Evolutionary conservation across 2,113 vertebrate species (phyloP), one percentile per base, ranked within the genome.

Genomic region (Ageneiosus marmoratus): DNA sequence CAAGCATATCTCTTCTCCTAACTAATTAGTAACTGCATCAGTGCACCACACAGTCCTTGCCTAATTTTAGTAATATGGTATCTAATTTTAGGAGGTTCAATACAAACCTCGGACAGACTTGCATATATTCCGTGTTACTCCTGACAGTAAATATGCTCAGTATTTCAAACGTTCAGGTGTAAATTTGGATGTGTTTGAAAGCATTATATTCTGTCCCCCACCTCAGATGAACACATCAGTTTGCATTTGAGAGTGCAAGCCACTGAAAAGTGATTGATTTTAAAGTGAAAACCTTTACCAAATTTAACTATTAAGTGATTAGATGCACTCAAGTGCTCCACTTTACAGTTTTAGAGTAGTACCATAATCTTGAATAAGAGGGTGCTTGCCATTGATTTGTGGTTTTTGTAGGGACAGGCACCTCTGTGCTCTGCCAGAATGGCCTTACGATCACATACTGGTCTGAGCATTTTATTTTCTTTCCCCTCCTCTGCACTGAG

Each of bases 381-480:
- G 48, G 79, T 60, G 48, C 50, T 67, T 74, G 82, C 56, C 15
- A 24, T 56, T 75, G 37, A 55, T 77, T 58, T 83, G 48, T 51
- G 77, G 65, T 79, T 80, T 60, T 37, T 55, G 50, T 87, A 62
- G 78, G 63, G 79, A 20, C 56, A 69, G 37, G 44, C 62, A 53
- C n/a, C 29, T 77, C 29, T 76, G 58, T 70, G 50, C 60, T 80
- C 80, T 72, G 46, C 65, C 56, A 41, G 79, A 87, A 67, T 62
- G 77, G 75, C 81, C 84, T 82, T 83, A 86, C 83, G 85, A 20
- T 89, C 88, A 91, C 88, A 88, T 89, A 90, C 84, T 87, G 84
- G 87, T 86, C 78, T 56, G 53, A 79, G 76, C 82, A 16, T 83
- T 77, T 78, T 48, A 78, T 77, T 77, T 77, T 84, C 24, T 67